Base-by-base conservation (phyloP, 2,888 invertebrate genomes). In the Amiota minor region DNA sequence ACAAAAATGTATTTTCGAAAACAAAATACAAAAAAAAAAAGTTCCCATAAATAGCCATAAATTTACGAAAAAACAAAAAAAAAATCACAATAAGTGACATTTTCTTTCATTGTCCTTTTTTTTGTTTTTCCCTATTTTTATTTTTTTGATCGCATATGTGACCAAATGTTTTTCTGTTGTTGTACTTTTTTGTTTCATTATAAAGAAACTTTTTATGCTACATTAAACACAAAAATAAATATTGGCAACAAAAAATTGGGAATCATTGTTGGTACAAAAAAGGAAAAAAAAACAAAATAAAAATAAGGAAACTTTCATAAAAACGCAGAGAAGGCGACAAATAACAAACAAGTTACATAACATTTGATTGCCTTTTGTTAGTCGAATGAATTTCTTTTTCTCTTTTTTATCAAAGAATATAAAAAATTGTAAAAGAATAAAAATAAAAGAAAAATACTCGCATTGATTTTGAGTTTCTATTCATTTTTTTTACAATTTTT, bases 81-180 rank as follows among this genome's bases (percentile, higher is more conserved):
- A 47, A 47, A n/a, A 65, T 20, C 23, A 35, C 35, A 35, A 35
- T 35, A 35, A 35, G 4, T 35, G 35, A 35, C 35, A 35, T 35
- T 35, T 35, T 35, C 35, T 35, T 35, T 35, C 35, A 35, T 35
- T 35, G 6, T 35, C 35, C 35, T 35, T 35, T 35, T 8, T 35
- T 35, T 3, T 35, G 2, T 35, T 35, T 35, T 35, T 35, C 6
- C 35, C 2, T 6, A 6, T 35, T 35, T 35, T 55, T 65, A 45
- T 70, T 55, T 35, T 35, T 76, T 68, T 73, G 73, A 50, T 68
- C 77, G 75, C 83, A 83, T 77, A 83, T 86, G 86, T 81, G 85
- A 74, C 83, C 83, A 79, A 75, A 85, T 82, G 86, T 86, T 86
- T 83, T 83, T 83, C 83, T 71, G 45, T 59, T 59, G 20, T 59